Conservation (phyloP, 1,140 invertebrate genomes). For the Dinoponera quadriceps region DNA sequence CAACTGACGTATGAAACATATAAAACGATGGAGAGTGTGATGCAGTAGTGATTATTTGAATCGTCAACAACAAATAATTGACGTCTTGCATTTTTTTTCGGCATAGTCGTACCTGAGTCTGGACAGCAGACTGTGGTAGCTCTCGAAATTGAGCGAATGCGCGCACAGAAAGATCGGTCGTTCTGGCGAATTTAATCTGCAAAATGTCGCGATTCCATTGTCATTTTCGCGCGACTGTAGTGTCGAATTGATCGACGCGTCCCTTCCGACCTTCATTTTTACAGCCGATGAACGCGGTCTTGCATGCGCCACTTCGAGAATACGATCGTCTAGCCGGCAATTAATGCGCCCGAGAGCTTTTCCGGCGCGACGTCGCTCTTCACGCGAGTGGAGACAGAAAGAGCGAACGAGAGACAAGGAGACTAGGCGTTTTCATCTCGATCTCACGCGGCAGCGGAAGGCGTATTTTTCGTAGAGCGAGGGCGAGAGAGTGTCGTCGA, state of each 20-base stretch:
- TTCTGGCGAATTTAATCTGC: no score
- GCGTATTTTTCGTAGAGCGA: constrained; percentile 10
- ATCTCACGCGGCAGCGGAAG: constrained; percentile 7
- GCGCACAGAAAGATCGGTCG: no score
- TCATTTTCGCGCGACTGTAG: neutral
- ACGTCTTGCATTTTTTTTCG: no score
- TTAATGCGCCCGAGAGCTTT: constrained; percentile 46
- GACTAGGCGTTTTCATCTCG: constrained; percentile 37
- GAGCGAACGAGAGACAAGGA: no score
- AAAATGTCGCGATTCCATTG: neutral
- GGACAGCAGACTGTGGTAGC: no score
- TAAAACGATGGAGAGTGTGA: no score
- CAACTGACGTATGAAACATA: no score
- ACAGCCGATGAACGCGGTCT: constrained; percentile 1
- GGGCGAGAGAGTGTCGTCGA: neutral
- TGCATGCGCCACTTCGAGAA: constrained; percentile 3
- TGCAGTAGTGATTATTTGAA: no score
- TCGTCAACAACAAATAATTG: no score
- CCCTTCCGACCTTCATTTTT: constrained; percentile 19
- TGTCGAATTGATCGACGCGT: neutral
- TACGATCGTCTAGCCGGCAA: constrained; percentile 46
- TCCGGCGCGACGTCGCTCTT: constrained; percentile 24
- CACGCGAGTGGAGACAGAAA: neutral
- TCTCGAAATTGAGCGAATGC: no score
- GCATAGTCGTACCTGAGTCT: no score